These are phyloP conservation scores for Lanistes nyassanus DNA, from an alignment of 1,140 invertebrate genomes.

Conservation along the genomic window DNA sequence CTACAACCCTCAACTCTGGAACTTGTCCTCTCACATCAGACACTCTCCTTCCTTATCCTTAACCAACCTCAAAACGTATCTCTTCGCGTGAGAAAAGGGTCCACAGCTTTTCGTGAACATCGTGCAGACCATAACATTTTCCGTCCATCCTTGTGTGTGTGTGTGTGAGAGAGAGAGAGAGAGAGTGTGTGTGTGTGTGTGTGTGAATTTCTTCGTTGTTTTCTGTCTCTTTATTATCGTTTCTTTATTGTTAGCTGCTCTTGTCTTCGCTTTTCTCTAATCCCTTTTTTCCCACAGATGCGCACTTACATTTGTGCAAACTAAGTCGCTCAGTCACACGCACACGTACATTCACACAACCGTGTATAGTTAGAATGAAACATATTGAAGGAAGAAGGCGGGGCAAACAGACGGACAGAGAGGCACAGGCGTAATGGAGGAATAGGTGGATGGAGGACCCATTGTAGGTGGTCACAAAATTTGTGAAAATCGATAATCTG, in stretches of 20 bases:
- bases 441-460: too few species aligned
- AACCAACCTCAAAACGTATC: too few species aligned
- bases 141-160: not conserved
- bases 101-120: too few species aligned
- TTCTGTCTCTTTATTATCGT: not conserved
- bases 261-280: not conserved
- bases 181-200: conserved; percentile 5
- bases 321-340: not conserved
- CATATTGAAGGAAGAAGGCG: not conserved
- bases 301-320: not conserved
- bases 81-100: too few species aligned
- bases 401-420: not conserved
- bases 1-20: too few species aligned
- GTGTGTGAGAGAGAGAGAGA: not conserved
- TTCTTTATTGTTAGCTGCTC: not conserved
- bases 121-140: too few species aligned
- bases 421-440: not conserved
- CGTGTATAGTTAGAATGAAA: not conserved
- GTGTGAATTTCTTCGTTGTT: not conserved
- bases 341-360: not conserved
- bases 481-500: too few species aligned
- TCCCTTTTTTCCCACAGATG: conserved; percentile 14
- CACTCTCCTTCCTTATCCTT: too few species aligned
- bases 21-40: too few species aligned
- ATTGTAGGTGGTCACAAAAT: too few species aligned